A percentile compares a stretch with the other conserved stretches of the same genome.
These are phyloP conservation scores for Cataglyphis livida DNA, from an alignment of 2,888 invertebrate genomes.

Conservation along the genomic window DNA sequence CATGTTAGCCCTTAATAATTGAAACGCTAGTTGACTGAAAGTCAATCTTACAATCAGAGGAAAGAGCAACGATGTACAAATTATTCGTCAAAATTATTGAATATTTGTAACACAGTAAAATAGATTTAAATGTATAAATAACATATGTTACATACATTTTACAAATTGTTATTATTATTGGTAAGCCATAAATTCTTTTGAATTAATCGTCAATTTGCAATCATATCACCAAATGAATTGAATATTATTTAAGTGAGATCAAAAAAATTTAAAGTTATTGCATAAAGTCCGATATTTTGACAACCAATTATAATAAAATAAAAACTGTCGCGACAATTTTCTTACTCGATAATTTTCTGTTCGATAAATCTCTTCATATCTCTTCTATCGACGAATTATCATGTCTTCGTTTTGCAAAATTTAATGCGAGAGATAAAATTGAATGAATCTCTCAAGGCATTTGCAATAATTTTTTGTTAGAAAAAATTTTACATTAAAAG, in stretches of 20 bases:
- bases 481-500: constrained; percentile 9
- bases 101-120: not conserved
- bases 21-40: constrained; percentile 42
- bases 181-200: not conserved
- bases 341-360: constrained; percentile 32
- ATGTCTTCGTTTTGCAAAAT: constrained; percentile 23
- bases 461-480: not conserved
- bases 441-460: not conserved
- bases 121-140: not conserved
- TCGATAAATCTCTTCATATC: not conserved
- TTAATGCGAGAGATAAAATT: constrained; percentile 4
- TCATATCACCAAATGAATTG: constrained; percentile 7
- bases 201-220: constrained; percentile 4
- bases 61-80: not conserved
- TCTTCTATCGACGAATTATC: constrained; percentile 27
- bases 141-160: not conserved
- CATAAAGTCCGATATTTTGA: constrained; percentile 24
- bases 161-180: not conserved
- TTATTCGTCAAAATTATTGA: not conserved
- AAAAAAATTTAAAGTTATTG: constrained; percentile 27
- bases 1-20: constrained; percentile 57
- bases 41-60: constrained; percentile 22
- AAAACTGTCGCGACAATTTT: constrained; percentile 35
- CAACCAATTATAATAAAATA: not conserved
- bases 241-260: not conserved